Evolutionary conservation across 2,888 invertebrate species (phyloP).

Genomic region (Hedychridium roseum): DNA sequence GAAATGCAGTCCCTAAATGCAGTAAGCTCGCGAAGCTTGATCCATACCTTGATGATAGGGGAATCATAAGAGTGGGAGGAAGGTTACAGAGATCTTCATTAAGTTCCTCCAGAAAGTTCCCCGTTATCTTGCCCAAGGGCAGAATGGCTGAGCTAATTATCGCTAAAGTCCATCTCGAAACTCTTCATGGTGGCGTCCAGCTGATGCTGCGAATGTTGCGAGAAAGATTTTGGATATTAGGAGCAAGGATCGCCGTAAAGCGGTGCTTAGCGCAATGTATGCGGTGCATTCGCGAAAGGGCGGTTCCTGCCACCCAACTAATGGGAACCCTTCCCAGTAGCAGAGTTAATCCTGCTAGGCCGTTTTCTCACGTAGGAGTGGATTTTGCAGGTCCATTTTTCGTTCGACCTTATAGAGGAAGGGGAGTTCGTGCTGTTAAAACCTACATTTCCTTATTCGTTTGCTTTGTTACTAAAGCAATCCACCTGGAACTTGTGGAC

Average conservation of each 20-base stretch:
- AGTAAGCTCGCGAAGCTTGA: too few species aligned
- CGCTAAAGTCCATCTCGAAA: not conserved
- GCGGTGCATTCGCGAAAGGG: not conserved
- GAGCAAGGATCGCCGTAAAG: not conserved
- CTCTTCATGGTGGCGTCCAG: not conserved
- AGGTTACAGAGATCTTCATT: not conserved
- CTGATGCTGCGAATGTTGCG: not conserved
- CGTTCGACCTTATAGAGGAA: not conserved
- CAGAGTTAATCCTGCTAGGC: not conserved
- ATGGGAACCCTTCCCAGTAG: not conserved
- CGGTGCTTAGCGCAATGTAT: not conserved
- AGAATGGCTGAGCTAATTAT: not conserved
- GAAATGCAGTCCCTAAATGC: too few species aligned
- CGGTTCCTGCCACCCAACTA: not conserved
- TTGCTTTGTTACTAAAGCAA: slow-evolving; percentile 2
- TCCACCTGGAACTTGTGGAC: too few species aligned
- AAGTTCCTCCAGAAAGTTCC: not conserved
- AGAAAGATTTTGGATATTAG: not conserved
- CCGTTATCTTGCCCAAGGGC: not conserved
- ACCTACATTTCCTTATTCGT: not conserved
- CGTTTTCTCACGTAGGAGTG: not conserved
- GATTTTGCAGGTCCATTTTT: slow-evolving; percentile 2
- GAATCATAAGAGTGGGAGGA: not conserved
- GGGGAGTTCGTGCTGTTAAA: not conserved
- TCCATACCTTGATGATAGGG: not conserved